phyloP scores from a whole-genome alignment of 2,888 invertebrate genomes.

The Euzetes globulus region DNA sequence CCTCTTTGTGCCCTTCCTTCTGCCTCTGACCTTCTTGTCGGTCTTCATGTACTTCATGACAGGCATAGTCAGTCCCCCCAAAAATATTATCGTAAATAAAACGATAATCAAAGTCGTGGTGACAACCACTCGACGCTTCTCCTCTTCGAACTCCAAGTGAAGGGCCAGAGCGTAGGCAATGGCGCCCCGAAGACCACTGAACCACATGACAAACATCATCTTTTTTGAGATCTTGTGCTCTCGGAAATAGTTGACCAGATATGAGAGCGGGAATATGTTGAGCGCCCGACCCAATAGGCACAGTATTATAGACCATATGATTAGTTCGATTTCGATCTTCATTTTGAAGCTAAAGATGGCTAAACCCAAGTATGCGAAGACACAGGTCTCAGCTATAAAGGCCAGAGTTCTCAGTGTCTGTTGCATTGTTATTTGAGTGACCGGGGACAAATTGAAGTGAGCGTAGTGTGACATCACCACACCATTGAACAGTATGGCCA shows the following conservation, averaged over 20 bases:
- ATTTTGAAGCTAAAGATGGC: conserved; percentile 92
- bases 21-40: conserved; percentile 48
- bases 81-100: conserved; percentile 83
- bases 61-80: conserved; percentile 97
- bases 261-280: conserved; percentile 91
- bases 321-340: conserved; percentile 72
- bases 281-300: conserved; percentile 87
- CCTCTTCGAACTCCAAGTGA: conserved; percentile 85
- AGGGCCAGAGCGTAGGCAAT: conserved; percentile 95
- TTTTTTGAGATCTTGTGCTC: conserved; percentile 95
- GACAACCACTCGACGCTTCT: conserved; percentile 90
- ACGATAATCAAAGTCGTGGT: conserved; percentile 98
- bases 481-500: conserved; percentile 98
- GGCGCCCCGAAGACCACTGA: conserved; percentile 78
- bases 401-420: conserved; percentile 95
- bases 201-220: conserved; percentile 66
- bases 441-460: conserved; percentile 93
- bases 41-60: conserved; percentile 81
- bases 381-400: conserved; percentile 95
- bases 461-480: conserved; percentile 99
- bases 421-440: conserved; percentile 98
- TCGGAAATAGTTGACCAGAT: conserved; percentile 86
- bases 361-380: conserved; percentile 93
- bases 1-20: conserved; percentile 47
- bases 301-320: conserved; percentile 84